These are phyloP conservation scores for Anableps anableps DNA, from an alignment of 2,797 vertebrate genomes.

Conservation along the genomic window DNA sequence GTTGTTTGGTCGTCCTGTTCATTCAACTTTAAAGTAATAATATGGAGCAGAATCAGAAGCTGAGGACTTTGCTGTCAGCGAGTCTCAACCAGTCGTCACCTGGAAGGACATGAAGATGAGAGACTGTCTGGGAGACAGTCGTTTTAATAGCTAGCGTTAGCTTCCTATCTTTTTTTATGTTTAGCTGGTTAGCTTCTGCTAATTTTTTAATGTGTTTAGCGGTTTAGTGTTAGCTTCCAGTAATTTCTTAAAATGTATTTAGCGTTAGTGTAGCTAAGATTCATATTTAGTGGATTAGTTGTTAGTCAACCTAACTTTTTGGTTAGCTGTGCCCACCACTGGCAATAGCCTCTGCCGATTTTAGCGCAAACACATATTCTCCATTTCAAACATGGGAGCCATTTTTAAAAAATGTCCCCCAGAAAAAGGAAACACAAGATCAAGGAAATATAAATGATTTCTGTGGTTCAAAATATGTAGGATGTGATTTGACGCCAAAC, in stretches of 20 bases:
- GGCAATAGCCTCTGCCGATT: background rate
- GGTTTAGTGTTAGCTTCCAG: background rate
- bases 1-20: background rate
- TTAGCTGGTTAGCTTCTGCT: background rate
- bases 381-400: background rate
- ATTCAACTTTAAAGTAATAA: background rate
- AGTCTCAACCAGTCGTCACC: too few species aligned
- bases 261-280: background rate
- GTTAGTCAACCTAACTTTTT: background rate
- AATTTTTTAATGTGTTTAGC: background rate
- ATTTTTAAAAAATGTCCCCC: background rate
- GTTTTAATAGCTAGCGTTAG: background rate
- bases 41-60: background rate
- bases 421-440: background rate
- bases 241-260: background rate
- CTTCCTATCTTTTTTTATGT: too few species aligned
- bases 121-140: too few species aligned
- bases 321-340: background rate
- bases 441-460: background rate
- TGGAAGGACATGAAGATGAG: too few species aligned
- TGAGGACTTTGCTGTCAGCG: background rate
- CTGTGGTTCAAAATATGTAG: too few species aligned
- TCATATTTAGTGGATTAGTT: background rate
- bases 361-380: background rate
- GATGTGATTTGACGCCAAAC: too few species aligned